Conservation (phyloP, 2,888 invertebrate species). For the Alcis repandata region DNA sequence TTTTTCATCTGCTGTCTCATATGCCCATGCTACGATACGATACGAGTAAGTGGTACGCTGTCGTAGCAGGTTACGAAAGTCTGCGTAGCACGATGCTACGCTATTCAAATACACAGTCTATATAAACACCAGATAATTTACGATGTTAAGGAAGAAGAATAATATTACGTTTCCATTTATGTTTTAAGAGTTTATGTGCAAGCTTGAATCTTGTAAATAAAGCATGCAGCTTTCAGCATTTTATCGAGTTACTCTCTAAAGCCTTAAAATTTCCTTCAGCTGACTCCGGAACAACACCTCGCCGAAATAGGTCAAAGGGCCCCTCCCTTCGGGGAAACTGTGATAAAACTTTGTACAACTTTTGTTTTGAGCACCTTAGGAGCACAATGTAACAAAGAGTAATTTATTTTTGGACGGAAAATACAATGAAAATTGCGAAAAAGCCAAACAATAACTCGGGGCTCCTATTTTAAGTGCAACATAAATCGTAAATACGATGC, state of each 20-base stretch:
- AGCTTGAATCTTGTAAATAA: constrained; percentile 1
- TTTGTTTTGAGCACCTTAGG: constrained; percentile 83
- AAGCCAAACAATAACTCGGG: constrained; percentile 25
- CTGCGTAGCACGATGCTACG: not conserved
- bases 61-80: constrained; percentile 1
- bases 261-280: constrained; percentile 46
- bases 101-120: not conserved
- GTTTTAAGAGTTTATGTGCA: not conserved
- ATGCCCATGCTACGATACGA: not conserved
- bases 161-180: no score
- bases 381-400: constrained; percentile 59
- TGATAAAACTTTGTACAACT: constrained; percentile 82
- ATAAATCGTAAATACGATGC: not conserved
- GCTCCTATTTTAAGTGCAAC: constrained; percentile 10
- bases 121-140: not conserved
- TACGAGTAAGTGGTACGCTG: not conserved
- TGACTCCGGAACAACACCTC: constrained; percentile 57
- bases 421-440: constrained; percentile 40
- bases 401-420: constrained; percentile 47
- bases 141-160: no score
- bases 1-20: no score
- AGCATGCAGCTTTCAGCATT: constrained; percentile 10
- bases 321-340: constrained; percentile 69
- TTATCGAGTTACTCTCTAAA: constrained; percentile 24
- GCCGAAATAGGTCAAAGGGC: constrained; percentile 82